These are phyloP conservation scores for Zoanthus solanderi DNA, from an alignment of 92 coral and sea anemone genomes.

Conservation along the genomic window DNA sequence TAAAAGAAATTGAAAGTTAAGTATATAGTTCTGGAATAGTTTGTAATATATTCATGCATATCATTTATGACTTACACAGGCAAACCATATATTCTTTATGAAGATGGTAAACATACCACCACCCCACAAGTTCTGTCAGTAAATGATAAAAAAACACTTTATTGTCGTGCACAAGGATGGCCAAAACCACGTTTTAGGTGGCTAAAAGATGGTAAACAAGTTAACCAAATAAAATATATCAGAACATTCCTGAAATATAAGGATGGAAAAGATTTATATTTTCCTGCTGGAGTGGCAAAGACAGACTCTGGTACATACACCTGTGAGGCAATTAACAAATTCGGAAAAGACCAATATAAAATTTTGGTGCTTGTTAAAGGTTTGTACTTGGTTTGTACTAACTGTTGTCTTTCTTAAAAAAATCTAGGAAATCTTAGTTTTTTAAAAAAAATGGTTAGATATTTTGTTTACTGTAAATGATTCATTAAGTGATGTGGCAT, in stretches of 20 bases:
- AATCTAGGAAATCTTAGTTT: too few species aligned
- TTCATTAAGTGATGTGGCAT: too few species aligned
- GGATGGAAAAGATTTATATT: conserved; percentile 16
- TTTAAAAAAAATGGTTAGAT: too few species aligned
- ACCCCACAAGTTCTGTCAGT: conserved; percentile 18
- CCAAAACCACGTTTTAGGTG: conserved; percentile 35
- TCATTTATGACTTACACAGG: conserved; percentile 1
- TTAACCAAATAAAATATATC: background rate
- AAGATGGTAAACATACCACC: conserved; percentile 12
- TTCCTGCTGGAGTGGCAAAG: background rate
- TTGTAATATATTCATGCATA: too few species aligned
- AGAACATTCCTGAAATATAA: background rate
- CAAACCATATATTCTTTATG: conserved; percentile 24
- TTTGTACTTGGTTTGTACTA: background rate
- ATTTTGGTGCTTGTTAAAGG: conserved; percentile 13
- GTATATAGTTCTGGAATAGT: too few species aligned
- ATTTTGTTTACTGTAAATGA: too few species aligned
- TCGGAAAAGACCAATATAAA: conserved; percentile 5
- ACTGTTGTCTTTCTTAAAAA: background rate
- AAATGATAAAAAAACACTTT: background rate
- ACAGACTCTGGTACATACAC: conserved; percentile 41
- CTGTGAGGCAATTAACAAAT: conserved; percentile 14
- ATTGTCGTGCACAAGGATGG: conserved; percentile 37
- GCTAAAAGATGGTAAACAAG: conserved; percentile 31
- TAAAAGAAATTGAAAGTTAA: too few species aligned